Conservation (phyloP, 2,797 vertebrate genomes). For the Synaphobranchus kaupii region DNA sequence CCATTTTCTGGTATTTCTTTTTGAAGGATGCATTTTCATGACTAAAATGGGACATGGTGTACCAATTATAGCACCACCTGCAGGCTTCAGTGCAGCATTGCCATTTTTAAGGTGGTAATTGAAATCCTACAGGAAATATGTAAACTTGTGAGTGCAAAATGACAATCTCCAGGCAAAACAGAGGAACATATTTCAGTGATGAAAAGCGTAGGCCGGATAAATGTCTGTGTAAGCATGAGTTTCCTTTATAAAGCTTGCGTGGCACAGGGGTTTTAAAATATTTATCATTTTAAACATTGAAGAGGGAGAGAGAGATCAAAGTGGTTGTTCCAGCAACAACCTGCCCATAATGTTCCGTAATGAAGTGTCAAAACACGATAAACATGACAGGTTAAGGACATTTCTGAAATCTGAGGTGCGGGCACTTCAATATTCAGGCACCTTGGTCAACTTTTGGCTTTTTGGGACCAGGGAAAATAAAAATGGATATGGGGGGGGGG, state of each 20-base stretch:
- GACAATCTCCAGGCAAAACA: background rate
- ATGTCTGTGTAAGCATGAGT: background rate
- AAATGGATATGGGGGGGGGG: background rate
- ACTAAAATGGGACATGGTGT: constrained; percentile 17
- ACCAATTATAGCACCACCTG: background rate
- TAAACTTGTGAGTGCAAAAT: background rate
- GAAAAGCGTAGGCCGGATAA: background rate
- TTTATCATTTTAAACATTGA: background rate
- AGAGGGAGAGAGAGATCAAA: background rate
- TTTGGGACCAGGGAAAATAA: background rate
- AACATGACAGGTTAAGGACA: background rate
- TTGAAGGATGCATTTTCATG: background rate
- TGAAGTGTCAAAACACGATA: constrained; percentile 17
- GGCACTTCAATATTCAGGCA: background rate
- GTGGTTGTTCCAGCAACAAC: background rate
- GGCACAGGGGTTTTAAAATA: background rate
- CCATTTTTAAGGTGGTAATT: background rate
- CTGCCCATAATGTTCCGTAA: background rate
- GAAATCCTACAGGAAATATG: background rate
- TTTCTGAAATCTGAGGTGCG: background rate
- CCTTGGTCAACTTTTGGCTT: background rate
- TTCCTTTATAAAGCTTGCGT: background rate
- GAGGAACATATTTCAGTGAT: background rate
- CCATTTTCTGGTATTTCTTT: background rate
- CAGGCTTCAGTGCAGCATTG: background rate